These are phyloP conservation scores for Lethrus apterus DNA, from an alignment of 1,140 invertebrate genomes.

Conservation along the genomic window DNA sequence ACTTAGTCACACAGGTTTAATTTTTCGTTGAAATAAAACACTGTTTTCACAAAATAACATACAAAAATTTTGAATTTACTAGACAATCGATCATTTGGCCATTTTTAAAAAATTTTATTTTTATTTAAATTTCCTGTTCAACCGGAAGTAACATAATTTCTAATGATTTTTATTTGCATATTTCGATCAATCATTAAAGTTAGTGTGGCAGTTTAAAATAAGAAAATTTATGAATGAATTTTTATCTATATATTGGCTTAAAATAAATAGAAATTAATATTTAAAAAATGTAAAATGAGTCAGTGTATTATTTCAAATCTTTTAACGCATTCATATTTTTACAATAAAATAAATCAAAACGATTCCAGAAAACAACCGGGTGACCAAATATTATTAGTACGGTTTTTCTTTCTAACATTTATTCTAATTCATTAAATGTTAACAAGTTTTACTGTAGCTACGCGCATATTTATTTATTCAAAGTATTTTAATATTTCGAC, in stretches of 20 bases:
- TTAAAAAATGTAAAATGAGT: too few species aligned
- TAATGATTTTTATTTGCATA: too few species aligned
- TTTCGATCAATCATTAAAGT: too few species aligned
- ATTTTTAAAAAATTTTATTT: too few species aligned
- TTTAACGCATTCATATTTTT: too few species aligned
- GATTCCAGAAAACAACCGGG: neutral
- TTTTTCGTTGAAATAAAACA: neutral
- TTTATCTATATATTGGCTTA: too few species aligned
- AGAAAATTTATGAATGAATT: too few species aligned
- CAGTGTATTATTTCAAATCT: too few species aligned
- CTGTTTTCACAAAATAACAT: neutral
- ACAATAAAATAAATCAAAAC: neutral
- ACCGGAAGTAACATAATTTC: neutral
- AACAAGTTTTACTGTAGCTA: neutral
- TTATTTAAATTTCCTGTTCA: neutral
- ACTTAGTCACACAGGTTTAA: slow-evolving; percentile 2
- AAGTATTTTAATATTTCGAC: slow-evolving; percentile 7
- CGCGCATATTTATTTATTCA: neutral
- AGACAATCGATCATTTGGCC: too few species aligned
- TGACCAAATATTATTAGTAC: neutral
- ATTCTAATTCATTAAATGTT: neutral
- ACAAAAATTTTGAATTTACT: neutral
- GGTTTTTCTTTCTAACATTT: neutral
- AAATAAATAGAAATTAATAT: too few species aligned
- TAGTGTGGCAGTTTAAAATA: too few species aligned